Conservation (phyloP, 2,797 vertebrate species). For the Acipenser oxyrinchus region DNA sequence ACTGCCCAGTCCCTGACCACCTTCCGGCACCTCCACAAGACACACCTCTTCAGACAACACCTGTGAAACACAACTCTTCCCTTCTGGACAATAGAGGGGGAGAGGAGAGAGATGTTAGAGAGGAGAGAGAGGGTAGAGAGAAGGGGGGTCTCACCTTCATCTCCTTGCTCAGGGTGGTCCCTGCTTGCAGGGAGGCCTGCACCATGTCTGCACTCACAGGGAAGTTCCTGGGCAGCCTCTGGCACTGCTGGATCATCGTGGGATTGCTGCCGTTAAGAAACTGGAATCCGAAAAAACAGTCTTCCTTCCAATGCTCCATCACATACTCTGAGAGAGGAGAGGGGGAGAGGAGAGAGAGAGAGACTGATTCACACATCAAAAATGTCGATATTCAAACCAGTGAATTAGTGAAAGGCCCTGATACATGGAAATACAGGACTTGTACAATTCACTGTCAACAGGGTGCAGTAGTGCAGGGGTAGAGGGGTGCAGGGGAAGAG, state of each 20-base stretch:
- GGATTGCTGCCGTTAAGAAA: conserved; percentile 75
- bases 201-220: conserved; percentile 51
- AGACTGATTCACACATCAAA: not conserved
- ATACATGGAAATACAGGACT: too few relatives aligned
- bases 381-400: not conserved
- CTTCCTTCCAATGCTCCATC: conserved; percentile 68
- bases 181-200: conserved; percentile 37
- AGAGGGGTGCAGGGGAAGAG: not conserved
- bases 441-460: too few relatives aligned
- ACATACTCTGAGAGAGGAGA: conserved; percentile 55
- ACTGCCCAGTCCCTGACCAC: too few relatives aligned
- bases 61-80: too few relatives aligned
- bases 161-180: conserved; percentile 47
- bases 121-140: too few relatives aligned
- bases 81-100: too few relatives aligned
- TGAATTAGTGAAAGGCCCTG: too few relatives aligned
- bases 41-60: too few relatives aligned
- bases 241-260: conserved; percentile 48
- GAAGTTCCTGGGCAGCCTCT: conserved; percentile 43
- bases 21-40: too few relatives aligned
- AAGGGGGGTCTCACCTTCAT: conserved; percentile 40
- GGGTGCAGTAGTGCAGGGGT: not conserved
- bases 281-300: conserved; percentile 74
- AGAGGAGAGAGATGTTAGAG: not conserved
- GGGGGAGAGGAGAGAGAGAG: not conserved